A percentile compares a stretch with the other conserved stretches of the same genome.
Conservation (phyloP, 2,113 vertebrate species). For the Leptobrachium leishanense region DNA sequence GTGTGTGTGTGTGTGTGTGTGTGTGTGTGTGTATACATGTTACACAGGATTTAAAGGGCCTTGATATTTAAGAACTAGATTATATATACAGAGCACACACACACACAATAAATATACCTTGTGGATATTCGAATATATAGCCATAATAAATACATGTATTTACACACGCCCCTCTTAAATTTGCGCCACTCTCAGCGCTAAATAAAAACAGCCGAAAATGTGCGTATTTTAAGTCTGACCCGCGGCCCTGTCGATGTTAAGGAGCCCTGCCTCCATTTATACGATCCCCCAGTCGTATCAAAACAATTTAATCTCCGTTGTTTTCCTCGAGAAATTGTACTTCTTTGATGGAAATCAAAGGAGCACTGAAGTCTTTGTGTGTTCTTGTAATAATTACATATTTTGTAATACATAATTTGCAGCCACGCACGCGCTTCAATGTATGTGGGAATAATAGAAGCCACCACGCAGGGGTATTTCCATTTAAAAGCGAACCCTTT, state of each 20-base stretch:
- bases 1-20: too few relatives aligned
- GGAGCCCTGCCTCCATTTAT: slow-evolving; percentile 12
- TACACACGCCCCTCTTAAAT: too few relatives aligned
- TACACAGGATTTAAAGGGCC: too few relatives aligned
- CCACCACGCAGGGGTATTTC: slow-evolving; percentile 63
- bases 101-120: too few relatives aligned
- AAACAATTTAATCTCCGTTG: slow-evolving; percentile 30
- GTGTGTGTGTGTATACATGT: too few relatives aligned
- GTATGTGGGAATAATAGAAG: slow-evolving; percentile 60
- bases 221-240: slow-evolving; percentile 10
- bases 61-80: too few relatives aligned
- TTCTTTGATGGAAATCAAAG: slow-evolving; percentile 62
- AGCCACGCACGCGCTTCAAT: slow-evolving; percentile 56
- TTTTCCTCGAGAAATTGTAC: slow-evolving; percentile 54
- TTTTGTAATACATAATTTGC: slow-evolving; percentile 52
- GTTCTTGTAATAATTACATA: slow-evolving; percentile 53
- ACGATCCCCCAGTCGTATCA: not conserved
- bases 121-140: too few relatives aligned
- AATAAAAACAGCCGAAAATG: not conserved
- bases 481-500: slow-evolving; percentile 66
- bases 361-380: slow-evolving; percentile 59
- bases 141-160: too few relatives aligned
- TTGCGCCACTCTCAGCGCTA: too few relatives aligned
- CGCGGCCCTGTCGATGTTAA: slow-evolving; percentile 13
- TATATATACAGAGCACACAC: too few relatives aligned